Evolutionary conservation across 1,140 invertebrate genomes (phyloP).

Genomic region (Macrobrachium nipponense): DNA sequence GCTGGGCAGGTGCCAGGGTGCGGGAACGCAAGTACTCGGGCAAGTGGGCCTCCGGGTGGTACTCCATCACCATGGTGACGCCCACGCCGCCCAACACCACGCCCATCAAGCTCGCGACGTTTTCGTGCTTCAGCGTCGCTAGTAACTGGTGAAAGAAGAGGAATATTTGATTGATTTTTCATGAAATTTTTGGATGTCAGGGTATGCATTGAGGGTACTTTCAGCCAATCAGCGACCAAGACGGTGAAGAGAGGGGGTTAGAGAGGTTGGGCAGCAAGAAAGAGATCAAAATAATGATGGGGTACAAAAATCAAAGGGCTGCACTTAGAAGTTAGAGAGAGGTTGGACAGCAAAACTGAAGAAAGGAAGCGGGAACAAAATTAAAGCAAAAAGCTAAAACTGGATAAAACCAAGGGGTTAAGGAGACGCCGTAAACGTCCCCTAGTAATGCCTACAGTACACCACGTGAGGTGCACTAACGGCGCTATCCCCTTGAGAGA

Average conservation of each 20-base stretch:
- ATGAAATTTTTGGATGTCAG: too few species aligned
- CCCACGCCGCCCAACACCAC: slow-evolving; percentile 54
- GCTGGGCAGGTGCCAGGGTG: slow-evolving; percentile 26
- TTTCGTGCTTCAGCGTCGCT: slow-evolving; percentile 71
- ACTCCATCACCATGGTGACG: slow-evolving; percentile 44
- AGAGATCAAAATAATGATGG: not conserved
- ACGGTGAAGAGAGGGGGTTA: not conserved
- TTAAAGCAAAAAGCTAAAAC: not conserved
- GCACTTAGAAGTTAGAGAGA: not conserved
- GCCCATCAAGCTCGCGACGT: slow-evolving; percentile 71
- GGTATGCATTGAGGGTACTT: not conserved
- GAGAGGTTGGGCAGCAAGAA: not conserved
- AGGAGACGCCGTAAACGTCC: not conserved
- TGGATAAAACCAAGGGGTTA: not conserved
- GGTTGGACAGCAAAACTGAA: not conserved
- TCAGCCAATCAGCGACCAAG: not conserved
- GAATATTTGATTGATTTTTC: not conserved
- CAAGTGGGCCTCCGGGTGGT: slow-evolving; percentile 36
- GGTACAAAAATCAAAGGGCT: not conserved
- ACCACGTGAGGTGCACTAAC: too few species aligned
- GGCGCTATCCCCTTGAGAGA: too few species aligned
- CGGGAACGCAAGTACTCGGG: slow-evolving; percentile 43
- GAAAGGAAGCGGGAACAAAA: not conserved
- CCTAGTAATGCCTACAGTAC: too few species aligned
- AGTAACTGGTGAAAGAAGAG: slow-evolving; percentile 67